A percentile compares a stretch with the other conserved stretches of the same genome.
Evolutionary conservation across 2,797 vertebrate species (phyloP).

Genomic region (Danio albolineatus): DNA sequence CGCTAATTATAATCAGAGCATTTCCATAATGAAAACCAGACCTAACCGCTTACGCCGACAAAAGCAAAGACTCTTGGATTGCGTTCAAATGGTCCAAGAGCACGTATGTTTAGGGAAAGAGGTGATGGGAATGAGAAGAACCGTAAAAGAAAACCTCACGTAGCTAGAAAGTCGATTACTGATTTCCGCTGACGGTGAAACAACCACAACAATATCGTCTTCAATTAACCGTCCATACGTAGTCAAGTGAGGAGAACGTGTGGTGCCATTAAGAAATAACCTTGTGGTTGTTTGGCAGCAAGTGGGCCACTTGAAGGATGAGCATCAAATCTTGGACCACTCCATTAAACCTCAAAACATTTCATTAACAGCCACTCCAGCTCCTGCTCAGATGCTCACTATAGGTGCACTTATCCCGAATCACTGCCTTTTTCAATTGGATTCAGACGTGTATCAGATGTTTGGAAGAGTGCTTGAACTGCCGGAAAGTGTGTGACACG

Average conservation of each 20-base stretch:
- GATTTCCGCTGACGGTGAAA: slow-evolving; percentile 9
- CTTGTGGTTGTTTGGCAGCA: slow-evolving; percentile 43
- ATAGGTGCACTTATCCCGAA: slow-evolving; percentile 25
- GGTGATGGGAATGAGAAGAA: slow-evolving; percentile 21
- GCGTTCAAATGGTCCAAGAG: slow-evolving; percentile 48
- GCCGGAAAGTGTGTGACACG: not conserved
- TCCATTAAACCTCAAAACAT: slow-evolving; percentile 49
- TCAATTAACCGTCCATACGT: slow-evolving; percentile 14
- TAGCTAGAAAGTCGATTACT: slow-evolving; percentile 29
- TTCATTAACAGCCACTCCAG: slow-evolving; percentile 51
- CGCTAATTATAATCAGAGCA: slow-evolving; percentile 76
- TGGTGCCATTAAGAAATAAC: slow-evolving; percentile 42
- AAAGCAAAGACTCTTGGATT: slow-evolving; percentile 52
- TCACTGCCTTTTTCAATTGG: slow-evolving; percentile 41
- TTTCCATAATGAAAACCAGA: slow-evolving; percentile 75
- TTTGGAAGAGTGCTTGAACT: not conserved
- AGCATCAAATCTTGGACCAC: slow-evolving; percentile 39
- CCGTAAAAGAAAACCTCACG: slow-evolving; percentile 54
- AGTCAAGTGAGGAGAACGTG: slow-evolving; percentile 21
- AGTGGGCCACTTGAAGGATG: slow-evolving; percentile 34
- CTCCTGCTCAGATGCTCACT: slow-evolving; percentile 33
- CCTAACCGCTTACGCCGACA: slow-evolving; percentile 59
- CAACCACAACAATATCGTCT: slow-evolving; percentile 15
- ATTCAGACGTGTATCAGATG: slow-evolving; percentile 23
- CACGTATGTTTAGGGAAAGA: slow-evolving; percentile 44